Evolutionary conservation across 1,140 invertebrate species (phyloP).

Genomic region (Penaeus vannamei): DNA sequence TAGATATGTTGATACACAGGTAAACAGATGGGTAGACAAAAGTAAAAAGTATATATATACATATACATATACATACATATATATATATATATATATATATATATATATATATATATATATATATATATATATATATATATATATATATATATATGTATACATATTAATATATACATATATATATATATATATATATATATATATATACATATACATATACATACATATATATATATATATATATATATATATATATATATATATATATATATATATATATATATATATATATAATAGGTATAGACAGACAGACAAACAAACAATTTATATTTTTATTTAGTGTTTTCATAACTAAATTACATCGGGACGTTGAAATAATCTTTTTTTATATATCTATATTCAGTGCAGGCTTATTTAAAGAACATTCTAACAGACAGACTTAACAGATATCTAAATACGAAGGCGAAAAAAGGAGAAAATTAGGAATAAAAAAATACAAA

Average conservation of each 20-base stretch:
- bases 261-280: slow-evolving; percentile 35
- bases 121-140: slow-evolving; percentile 4
- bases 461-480: no score
- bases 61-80: not conserved
- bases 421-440: no score
- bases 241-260: slow-evolving; percentile 43
- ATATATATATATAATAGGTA: slow-evolving; percentile 36
- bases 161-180: slow-evolving; percentile 35
- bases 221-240: slow-evolving; percentile 40
- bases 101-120: slow-evolving; percentile 49
- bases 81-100: slow-evolving; percentile 29
- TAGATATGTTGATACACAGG: not conserved
- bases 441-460: slow-evolving; percentile 34
- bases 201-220: slow-evolving; percentile 4
- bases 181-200: slow-evolving; percentile 24
- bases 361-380: no score
- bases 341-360: no score
- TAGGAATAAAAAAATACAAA: no score
- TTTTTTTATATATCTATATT: slow-evolving; percentile 40
- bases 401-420: no score
- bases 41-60: slow-evolving; percentile 4
- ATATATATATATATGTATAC: slow-evolving; percentile 30
- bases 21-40: not conserved
- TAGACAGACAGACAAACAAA: not conserved
- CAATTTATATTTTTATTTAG: slow-evolving; percentile 25